Evolutionary conservation across 2,797 vertebrate genomes (phyloP).

Genomic region (Tapera naevia): DNA sequence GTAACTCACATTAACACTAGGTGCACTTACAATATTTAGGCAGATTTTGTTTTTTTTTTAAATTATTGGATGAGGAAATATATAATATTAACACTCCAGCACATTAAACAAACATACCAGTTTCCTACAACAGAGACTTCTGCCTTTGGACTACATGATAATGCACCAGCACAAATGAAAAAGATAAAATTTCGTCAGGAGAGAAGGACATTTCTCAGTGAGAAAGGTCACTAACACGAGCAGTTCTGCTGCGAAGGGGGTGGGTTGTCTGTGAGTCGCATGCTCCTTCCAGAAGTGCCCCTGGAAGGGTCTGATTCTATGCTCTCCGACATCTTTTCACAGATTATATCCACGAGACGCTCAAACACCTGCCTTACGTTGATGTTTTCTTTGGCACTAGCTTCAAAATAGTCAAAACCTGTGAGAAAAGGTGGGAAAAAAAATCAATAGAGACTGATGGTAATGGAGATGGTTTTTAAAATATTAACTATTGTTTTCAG

Average conservation of each 20-base stretch:
- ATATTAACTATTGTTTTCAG: neutral
- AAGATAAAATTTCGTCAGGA: neutral
- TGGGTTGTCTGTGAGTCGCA: slow-evolving; percentile 88
- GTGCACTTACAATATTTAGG: slow-evolving; percentile 13
- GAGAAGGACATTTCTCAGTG: neutral
- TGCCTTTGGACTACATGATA: slow-evolving; percentile 20
- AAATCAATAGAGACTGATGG: neutral
- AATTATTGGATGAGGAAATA: slow-evolving; percentile 19
- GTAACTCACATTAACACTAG: slow-evolving; percentile 34
- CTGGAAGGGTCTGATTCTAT: slow-evolving; percentile 86
- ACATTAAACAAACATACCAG: slow-evolving; percentile 35
- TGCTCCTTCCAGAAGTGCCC: slow-evolving; percentile 82
- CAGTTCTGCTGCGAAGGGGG: slow-evolving; percentile 91
- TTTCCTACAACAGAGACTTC: slow-evolving; percentile 31
- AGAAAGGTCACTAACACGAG: slow-evolving; percentile 81
- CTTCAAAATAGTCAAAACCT: slow-evolving; percentile 97
- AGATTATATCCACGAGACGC: slow-evolving; percentile 94
- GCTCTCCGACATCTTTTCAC: slow-evolving; percentile 95
- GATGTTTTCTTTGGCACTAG: slow-evolving; percentile 97
- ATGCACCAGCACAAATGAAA: slow-evolving; percentile 19
- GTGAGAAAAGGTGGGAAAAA: neutral
- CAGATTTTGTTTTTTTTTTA: neutral
- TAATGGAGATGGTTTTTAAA: neutral
- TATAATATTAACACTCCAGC: slow-evolving; percentile 2
- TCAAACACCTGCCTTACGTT: slow-evolving; percentile 95